These are phyloP conservation scores for Neoscelio sp. DNA, from an alignment of 2,888 invertebrate species.

Conservation along the genomic window DNA sequence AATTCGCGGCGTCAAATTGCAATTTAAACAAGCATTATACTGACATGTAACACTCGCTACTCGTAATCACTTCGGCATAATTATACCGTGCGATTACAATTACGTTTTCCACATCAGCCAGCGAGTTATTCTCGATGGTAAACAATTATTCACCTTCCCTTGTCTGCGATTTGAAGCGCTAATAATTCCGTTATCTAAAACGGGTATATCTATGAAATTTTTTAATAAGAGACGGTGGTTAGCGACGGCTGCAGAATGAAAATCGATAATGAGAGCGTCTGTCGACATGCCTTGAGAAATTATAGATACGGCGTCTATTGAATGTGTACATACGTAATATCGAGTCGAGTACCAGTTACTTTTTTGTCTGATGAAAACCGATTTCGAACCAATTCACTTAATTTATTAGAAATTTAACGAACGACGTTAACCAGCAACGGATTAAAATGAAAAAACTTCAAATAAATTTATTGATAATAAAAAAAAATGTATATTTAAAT, in stretches of 20 bases:
- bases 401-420: slow-evolving; percentile 9
- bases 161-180: slow-evolving; percentile 59
- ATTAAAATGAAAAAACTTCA: too few relatives aligned
- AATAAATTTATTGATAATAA: too few relatives aligned
- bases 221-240: slow-evolving; percentile 54
- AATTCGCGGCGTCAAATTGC: slow-evolving; percentile 26
- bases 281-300: slow-evolving; percentile 63
- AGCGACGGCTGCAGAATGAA: slow-evolving; percentile 60
- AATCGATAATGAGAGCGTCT: slow-evolving; percentile 67
- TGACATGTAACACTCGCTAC: slow-evolving; percentile 18
- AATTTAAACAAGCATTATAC: slow-evolving; percentile 14
- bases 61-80: slow-evolving; percentile 43
- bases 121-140: slow-evolving; percentile 58
- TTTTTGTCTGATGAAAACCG: slow-evolving; percentile 34
- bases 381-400: slow-evolving; percentile 19
- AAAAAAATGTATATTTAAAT: too few relatives aligned
- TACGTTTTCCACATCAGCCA: slow-evolving; percentile 21
- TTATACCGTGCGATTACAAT: slow-evolving; percentile 41
- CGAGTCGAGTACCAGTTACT: background rate
- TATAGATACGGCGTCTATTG: slow-evolving; percentile 62
- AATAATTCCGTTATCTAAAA: slow-evolving; percentile 62
- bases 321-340: slow-evolving; percentile 43
- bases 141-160: slow-evolving; percentile 64
- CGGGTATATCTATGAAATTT: slow-evolving; percentile 56
- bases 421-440: too few relatives aligned